Evolutionary conservation across 1,140 invertebrate genomes (phyloP).

Genomic region (Hylaeus volcanicus): DNA sequence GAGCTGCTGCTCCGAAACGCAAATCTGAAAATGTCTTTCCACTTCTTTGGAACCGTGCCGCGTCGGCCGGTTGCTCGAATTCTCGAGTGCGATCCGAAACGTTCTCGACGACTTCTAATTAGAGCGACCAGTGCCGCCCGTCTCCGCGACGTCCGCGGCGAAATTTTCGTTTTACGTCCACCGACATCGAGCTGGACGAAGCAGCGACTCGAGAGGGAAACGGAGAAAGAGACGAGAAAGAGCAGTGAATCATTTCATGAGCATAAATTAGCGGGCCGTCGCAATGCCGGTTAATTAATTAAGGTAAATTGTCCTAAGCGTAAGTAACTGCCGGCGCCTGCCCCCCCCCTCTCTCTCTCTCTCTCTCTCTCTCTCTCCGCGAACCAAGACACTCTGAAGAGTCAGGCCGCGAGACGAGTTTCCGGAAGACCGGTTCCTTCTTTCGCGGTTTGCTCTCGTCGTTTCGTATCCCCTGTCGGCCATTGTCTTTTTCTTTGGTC

Average conservation of each 20-base stretch:
- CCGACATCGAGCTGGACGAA: not conserved
- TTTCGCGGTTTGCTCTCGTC: constrained; percentile 38
- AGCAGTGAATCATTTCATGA: constrained; percentile 76
- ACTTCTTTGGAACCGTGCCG: no score
- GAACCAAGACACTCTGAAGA: constrained; percentile 35
- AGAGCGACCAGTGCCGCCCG: constrained; percentile 41
- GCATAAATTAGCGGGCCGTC: constrained; percentile 76
- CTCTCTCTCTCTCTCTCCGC: not conserved
- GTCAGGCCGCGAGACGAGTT: constrained; percentile 52
- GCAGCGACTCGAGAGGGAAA: constrained; percentile 18
- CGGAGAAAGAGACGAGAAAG: constrained; percentile 40
- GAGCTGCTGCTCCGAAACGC: no score
- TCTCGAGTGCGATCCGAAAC: constrained; percentile 48
- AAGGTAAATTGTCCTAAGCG: constrained; percentile 78
- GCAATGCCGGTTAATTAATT: constrained; percentile 78
- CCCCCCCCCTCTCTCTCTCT: constrained; percentile 44
- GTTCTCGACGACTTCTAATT: constrained; percentile 55
- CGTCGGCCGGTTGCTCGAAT: constrained; percentile 20
- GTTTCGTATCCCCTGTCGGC: constrained; percentile 7
- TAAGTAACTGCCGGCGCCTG: constrained; percentile 74
- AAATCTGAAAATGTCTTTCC: no score
- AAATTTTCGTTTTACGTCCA: constrained; percentile 40
- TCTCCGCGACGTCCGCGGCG: constrained; percentile 18
- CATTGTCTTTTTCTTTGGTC: constrained; percentile 23
- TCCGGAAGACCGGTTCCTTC: constrained; percentile 37